phyloP scores from a whole-genome alignment of 2,888 invertebrate species.

The Eudasyphora cyanicolor region DNA sequence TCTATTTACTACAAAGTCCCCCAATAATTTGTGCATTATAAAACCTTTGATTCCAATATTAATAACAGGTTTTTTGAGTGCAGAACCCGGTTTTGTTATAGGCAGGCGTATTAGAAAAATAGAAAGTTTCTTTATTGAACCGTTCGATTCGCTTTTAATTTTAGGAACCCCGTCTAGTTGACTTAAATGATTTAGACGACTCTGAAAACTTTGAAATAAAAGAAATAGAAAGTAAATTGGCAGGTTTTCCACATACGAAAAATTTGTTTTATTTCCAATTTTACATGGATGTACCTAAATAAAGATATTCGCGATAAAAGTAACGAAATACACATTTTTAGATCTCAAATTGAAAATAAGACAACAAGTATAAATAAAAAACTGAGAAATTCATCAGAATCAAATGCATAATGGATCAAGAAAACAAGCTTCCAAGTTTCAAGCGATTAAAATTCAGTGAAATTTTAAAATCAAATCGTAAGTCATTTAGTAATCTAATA shows the following conservation, averaged over 20 bases:
- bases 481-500: neutral
- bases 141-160: constrained; percentile 28
- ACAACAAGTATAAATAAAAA: neutral
- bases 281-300: constrained; percentile 30
- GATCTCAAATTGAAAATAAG: neutral
- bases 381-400: neutral
- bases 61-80: constrained; percentile 19
- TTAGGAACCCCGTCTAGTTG: constrained; percentile 26
- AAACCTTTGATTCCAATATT: constrained; percentile 27
- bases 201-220: constrained; percentile 28
- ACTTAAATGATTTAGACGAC: constrained; percentile 17
- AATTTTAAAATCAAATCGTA: neutral
- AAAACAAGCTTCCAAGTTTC: neutral
- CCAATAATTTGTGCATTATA: constrained; percentile 28
- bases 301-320: neutral
- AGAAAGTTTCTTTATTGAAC: constrained; percentile 22
- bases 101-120: constrained; percentile 31
- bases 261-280: constrained; percentile 34
- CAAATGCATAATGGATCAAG: neutral
- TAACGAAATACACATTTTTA: neutral
- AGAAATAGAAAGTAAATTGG: constrained; percentile 25
- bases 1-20: constrained; percentile 18
- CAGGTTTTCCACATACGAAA: constrained; percentile 22
- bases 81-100: constrained; percentile 7
- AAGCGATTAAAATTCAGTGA: neutral